Base-by-base conservation (phyloP, 2,113 vertebrate genomes). In the Leptosomus discolor region DNA sequence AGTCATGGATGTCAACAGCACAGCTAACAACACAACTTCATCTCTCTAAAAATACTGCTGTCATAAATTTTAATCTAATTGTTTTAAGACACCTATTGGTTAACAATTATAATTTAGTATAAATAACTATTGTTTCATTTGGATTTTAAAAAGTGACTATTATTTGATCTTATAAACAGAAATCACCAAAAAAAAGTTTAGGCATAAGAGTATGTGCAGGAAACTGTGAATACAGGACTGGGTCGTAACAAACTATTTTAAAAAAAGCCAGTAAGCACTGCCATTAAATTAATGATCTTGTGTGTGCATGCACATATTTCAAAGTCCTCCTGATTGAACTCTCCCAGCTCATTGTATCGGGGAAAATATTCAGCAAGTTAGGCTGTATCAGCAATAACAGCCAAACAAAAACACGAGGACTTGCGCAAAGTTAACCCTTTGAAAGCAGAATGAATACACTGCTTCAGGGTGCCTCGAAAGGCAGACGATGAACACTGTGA, bases 261-360 rank as follows among this genome's bases (percentile, higher is more conserved):
- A 41, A 70, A 45, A 64, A 30, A 23, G 19, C n/a, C n/a, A n/a
- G 13, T 5, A 57, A 46, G 11, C 1, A 19, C 2, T 24, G 23
- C 32, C 11, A n/a, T 39, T 48, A 75, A 61, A 57, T 30, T 68
- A 50, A 29, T 3, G 2, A 5, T 24, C 22, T 12, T 45, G 15
- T 19, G 11, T 21, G 48, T 9, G 8, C 12, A 22, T 1, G 1
- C 7, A 77, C 2, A 0, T 39, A 64, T 58, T 77, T 78, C 4
- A 2, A 68, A 86, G 43, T 29, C 34, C 36, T 76, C 53, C 41
- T 30, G 36, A 43, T 0, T 43, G 43, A 93, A 56, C 51, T 85
- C 27, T 32, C 64, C 7, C 15, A 22, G 56, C 9, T 83, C 29
- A 39, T 17, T 36, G 8, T 12, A 77, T 23, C 36, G 80, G 29